These are phyloP conservation scores for Amaurobius ferox DNA, from an alignment of 2,888 invertebrate genomes.

Conservation along the genomic window DNA sequence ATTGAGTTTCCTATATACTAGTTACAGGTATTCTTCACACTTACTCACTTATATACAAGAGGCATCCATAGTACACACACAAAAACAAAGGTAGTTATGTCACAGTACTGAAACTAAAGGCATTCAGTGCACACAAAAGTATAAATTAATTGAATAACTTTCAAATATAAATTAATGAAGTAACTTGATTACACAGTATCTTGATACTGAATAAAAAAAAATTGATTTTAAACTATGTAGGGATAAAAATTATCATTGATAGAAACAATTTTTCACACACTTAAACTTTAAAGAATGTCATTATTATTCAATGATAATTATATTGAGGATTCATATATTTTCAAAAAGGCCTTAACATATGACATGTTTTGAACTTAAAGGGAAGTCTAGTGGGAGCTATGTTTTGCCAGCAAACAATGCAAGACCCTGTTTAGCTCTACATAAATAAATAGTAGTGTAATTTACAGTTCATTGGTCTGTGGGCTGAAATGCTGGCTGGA, in stretches of 20 bases:
- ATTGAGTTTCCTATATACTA: slow-evolving; percentile 62
- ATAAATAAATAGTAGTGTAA: slow-evolving; percentile 70
- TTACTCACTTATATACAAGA: slow-evolving; percentile 71
- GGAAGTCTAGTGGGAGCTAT: slow-evolving; percentile 34
- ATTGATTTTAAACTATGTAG: neutral
- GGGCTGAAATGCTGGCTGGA: slow-evolving; percentile 71
- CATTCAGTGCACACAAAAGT: slow-evolving; percentile 12
- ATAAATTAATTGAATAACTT: neutral
- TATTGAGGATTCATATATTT: neutral
- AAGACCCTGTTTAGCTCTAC: slow-evolving; percentile 28
- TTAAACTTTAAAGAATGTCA: neutral
- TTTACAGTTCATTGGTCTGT: slow-evolving; percentile 70
- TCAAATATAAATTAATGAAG: neutral
- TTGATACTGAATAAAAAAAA: neutral
- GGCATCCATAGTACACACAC: slow-evolving; percentile 64
- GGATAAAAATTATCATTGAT: neutral
- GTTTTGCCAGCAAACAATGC: slow-evolving; percentile 63
- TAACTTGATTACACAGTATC: neutral
- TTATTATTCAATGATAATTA: neutral
- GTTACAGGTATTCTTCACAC: slow-evolving; percentile 68
- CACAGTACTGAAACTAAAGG: neutral
- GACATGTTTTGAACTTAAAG: slow-evolving; percentile 19
- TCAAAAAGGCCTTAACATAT: neutral
- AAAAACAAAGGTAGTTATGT: slow-evolving; percentile 8
- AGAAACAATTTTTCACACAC: neutral